Conservation (phyloP, 2,888 invertebrate genomes). For the Tinea semifulvella region DNA sequence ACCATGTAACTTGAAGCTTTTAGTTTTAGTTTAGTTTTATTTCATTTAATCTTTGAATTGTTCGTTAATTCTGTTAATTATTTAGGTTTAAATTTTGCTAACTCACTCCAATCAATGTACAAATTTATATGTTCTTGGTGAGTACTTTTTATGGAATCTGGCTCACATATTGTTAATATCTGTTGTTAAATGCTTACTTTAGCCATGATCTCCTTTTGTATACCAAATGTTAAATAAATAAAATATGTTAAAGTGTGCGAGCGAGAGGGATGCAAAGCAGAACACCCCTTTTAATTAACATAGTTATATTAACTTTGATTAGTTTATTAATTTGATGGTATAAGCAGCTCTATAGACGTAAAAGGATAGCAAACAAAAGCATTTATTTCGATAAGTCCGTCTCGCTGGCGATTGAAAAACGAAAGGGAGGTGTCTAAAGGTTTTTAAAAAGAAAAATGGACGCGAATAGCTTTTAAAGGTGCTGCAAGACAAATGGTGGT, state of each 20-base stretch:
- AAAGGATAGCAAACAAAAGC: constrained; percentile 43
- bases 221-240: no score
- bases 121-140: no score
- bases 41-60: no score
- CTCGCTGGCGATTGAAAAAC: constrained; percentile 60
- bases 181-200: no score
- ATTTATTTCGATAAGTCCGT: constrained; percentile 58
- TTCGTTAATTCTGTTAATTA: no score
- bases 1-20: no score
- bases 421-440: constrained; percentile 62
- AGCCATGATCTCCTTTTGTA: no score
- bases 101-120: no score
- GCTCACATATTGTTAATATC: neutral
- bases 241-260: no score
- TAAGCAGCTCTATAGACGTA: neutral
- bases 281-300: neutral
- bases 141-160: neutral
- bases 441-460: constrained; percentile 65
- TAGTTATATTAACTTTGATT: neutral
- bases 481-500: constrained; percentile 53
- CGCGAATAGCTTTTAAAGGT: constrained; percentile 64
- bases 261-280: neutral
- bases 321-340: neutral
- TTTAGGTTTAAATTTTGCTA: no score
- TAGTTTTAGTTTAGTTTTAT: no score